Percentiles rank a stretch among this genome's conserved stretches.
Conservation (phyloP, 2,797 vertebrate genomes). For the Sandelia bainsii region DNA sequence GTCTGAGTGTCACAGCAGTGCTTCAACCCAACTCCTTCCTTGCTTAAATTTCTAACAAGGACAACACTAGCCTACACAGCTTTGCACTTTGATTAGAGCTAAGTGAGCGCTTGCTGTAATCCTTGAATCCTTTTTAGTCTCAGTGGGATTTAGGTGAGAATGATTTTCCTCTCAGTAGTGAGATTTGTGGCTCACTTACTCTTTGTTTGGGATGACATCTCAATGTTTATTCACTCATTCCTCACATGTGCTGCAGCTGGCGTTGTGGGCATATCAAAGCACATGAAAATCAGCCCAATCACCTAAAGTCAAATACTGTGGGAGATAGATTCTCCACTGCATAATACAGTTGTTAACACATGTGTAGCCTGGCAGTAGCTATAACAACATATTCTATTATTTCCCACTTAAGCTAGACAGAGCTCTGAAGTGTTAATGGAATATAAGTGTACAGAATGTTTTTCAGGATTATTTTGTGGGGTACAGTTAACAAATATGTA, state of each 20-base stretch:
- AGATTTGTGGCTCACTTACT: slow-evolving; percentile 55
- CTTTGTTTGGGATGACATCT: slow-evolving; percentile 68
- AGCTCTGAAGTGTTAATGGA: too few species aligned
- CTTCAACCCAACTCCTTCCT: slow-evolving; percentile 23
- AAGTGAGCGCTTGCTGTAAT: slow-evolving; percentile 78
- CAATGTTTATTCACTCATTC: slow-evolving; percentile 62
- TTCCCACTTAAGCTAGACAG: too few species aligned
- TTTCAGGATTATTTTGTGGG: too few species aligned
- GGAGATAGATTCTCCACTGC: not conserved
- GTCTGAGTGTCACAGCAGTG: slow-evolving; percentile 37
- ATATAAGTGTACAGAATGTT: too few species aligned
- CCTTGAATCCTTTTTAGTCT: slow-evolving; percentile 75
- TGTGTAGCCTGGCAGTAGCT: not conserved
- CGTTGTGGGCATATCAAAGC: slow-evolving; percentile 20
- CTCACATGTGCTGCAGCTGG: slow-evolving; percentile 29
- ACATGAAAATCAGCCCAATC: slow-evolving; percentile 41
- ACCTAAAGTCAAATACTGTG: slow-evolving; percentile 24
- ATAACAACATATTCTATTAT: too few species aligned
- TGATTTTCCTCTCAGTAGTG: slow-evolving; percentile 64
- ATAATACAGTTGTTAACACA: slow-evolving; percentile 11
- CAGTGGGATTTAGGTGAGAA: slow-evolving; percentile 76
- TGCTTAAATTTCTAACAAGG: slow-evolving; percentile 63
- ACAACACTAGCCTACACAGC: slow-evolving; percentile 57
- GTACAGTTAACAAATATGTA: too few species aligned
- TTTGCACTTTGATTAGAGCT: slow-evolving; percentile 78